Evolutionary conservation across 2,888 invertebrate species (phyloP).

Genomic region (Listrodromus nycthemerus): DNA sequence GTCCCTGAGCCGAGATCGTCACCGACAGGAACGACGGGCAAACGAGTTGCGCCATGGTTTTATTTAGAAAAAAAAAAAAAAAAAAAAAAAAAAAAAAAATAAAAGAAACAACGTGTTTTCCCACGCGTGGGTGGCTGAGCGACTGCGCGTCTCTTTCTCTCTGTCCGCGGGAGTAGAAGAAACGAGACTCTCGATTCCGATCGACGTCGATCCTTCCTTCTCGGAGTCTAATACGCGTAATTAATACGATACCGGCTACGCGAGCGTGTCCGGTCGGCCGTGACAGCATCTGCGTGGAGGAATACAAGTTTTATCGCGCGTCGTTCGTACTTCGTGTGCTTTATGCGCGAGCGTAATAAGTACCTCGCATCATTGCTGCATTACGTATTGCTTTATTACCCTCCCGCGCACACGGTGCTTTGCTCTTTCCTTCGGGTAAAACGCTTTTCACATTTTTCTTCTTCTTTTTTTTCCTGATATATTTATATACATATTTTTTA

Average conservation of each 20-base stretch:
- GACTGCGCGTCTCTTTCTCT: neutral
- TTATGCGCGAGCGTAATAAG: constrained; percentile 63
- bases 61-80: constrained; percentile 11
- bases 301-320: constrained; percentile 42
- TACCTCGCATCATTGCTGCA: constrained; percentile 69
- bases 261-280: constrained; percentile 67
- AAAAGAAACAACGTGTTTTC: constrained; percentile 36
- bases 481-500: neutral
- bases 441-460: constrained; percentile 27
- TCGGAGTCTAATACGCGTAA: constrained; percentile 76
- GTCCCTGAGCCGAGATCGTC: neutral
- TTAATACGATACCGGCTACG: constrained; percentile 77
- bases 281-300: constrained; percentile 62
- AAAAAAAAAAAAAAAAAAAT: constrained; percentile 28
- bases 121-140: constrained; percentile 70
- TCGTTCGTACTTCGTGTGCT: constrained; percentile 7
- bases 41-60: neutral
- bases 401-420: constrained; percentile 60
- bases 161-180: neutral
- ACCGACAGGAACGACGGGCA: constrained; percentile 12
- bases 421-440: constrained; percentile 40
- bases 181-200: constrained; percentile 50
- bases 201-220: constrained; percentile 20
- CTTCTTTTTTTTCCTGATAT: neutral
- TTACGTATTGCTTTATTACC: constrained; percentile 75